Percentiles rank a stretch among this genome's conserved stretches.
These are phyloP conservation scores for Anisognathus igniventris DNA, from an alignment of 2,797 vertebrate species.

Conservation along the genomic window DNA sequence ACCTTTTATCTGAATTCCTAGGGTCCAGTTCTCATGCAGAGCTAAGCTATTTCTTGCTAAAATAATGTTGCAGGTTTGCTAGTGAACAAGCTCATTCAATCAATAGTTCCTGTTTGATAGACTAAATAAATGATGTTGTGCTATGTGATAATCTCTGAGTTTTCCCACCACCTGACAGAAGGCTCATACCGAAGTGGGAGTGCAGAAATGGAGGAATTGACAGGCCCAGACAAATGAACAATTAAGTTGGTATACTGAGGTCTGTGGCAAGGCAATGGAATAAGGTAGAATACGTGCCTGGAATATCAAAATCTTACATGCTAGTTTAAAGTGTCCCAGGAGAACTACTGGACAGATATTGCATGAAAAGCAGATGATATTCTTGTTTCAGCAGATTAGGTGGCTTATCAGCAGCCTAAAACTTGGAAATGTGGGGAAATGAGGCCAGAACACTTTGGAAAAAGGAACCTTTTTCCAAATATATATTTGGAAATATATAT, in stretches of 20 bases:
- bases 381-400: background rate
- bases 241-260: conserved; percentile 19
- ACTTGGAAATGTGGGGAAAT: background rate
- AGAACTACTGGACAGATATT: background rate
- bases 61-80: background rate
- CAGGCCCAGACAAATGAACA: conserved; percentile 44
- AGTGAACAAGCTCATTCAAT: background rate
- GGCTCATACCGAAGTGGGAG: background rate
- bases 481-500: too few species aligned
- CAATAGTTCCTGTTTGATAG: conserved; percentile 20
- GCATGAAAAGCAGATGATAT: background rate
- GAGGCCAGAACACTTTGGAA: background rate
- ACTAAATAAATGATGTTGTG: conserved; percentile 40
- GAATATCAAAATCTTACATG: background rate
- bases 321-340: conserved; percentile 5
- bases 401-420: background rate
- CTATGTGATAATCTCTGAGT: background rate
- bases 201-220: background rate
- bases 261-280: conserved; percentile 17
- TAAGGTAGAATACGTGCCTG: background rate
- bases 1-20: background rate
- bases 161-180: background rate
- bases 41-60: background rate
- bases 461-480: background rate
- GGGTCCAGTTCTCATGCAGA: background rate